Base-by-base conservation (phyloP, 2,797 vertebrate species). In the Parotocinclus haroldoi region DNA sequence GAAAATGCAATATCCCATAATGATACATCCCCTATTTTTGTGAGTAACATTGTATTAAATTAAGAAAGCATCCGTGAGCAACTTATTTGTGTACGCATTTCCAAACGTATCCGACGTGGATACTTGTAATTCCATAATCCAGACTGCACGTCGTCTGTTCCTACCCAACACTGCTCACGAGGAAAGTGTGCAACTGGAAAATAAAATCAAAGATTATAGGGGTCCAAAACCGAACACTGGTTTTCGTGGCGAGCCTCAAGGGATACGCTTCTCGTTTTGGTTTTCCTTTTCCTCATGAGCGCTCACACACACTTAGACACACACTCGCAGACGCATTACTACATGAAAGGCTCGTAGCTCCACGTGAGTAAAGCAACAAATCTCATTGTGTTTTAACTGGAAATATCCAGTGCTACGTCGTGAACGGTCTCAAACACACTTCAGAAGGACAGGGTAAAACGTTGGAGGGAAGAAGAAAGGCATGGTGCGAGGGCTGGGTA, bases 331-430 rank as follows among this genome's bases (percentile, higher is more conserved):
- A n/a, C n/a, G n/a, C n/a, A n/a, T n/a, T 46, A 61, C 42, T 54
- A 66, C 56, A 66, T 68, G 78, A 81, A 88, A 87, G 85, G 86
- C 88, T 87, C 88, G 86, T 86, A 87, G 87, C 88, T 86, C 89
- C 85, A 86, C 83, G 79, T 80, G 27, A 85, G 79, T 84, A 80
- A 84, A 81, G 74, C 82, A 80, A 78, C 70, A 69, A 79, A 80
- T 84, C 82, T 84, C 71, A 59, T 76, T 83, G 78, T 77, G 80
- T 76, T 82, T 69, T 68, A 73, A 80, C 81, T 65, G 72, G 62
- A 85, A 83, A 79, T 75, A 59, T 84, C 85, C 81, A 83, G 81
- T 71, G 81, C 76, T 83, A 75, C 66, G 45, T 83, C 78, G 70
- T 78, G 63, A 50, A 68, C 76, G 60, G 60, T 71, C 68, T 72